Evolutionary conservation across 2,888 invertebrate species (phyloP).

Genomic region (Anorthoa munda): DNA sequence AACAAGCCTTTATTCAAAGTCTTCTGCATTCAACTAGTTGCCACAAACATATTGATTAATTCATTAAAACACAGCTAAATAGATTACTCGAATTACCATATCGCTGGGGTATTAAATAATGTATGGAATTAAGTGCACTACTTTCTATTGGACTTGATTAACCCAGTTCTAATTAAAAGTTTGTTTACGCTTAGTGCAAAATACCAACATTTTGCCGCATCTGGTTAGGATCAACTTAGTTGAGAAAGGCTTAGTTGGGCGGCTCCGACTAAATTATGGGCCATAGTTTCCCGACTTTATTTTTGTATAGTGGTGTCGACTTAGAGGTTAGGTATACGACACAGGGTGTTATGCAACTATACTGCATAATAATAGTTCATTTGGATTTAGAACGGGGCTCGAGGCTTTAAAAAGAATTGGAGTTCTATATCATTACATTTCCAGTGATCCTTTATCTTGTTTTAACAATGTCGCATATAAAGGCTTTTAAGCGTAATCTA

Average conservation of each 20-base stretch:
- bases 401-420: neutral
- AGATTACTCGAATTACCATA: slow-evolving; percentile 58
- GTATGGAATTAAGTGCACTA: slow-evolving; percentile 49
- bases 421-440: too few species aligned
- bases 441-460: too few species aligned
- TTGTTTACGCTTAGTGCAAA: slow-evolving; percentile 35
- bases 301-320: slow-evolving; percentile 9
- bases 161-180: slow-evolving; percentile 44
- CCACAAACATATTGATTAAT: slow-evolving; percentile 61
- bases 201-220: slow-evolving; percentile 36
- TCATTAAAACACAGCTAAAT: slow-evolving; percentile 57
- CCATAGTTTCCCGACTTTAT: slow-evolving; percentile 10
- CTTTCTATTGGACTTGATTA: slow-evolving; percentile 56
- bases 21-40: slow-evolving; percentile 34
- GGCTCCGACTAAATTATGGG: neutral
- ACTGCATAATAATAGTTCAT: neutral
- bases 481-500: too few species aligned
- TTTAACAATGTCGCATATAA: too few species aligned
- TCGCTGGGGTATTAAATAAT: slow-evolving; percentile 62
- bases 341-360: neutral
- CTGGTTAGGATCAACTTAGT: slow-evolving; percentile 24
- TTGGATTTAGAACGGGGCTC: neutral
- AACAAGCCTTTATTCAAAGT: slow-evolving; percentile 21
- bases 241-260: neutral
- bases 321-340: neutral